phyloP scores from a whole-genome alignment of 2,888 invertebrate genomes.

The Silvanus unidentatus region DNA sequence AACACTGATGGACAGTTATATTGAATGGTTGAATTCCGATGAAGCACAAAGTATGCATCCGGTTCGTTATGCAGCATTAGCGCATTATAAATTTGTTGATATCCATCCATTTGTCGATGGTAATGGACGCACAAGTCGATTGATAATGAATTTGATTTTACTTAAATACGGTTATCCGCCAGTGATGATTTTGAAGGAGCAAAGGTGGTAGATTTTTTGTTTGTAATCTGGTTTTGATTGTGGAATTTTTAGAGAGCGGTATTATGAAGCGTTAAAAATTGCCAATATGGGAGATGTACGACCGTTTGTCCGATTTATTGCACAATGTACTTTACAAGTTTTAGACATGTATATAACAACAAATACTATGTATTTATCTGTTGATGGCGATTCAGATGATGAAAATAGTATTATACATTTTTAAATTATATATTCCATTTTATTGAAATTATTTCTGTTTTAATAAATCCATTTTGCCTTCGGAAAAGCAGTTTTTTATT shows the following conservation, averaged over 20 bases:
- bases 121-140: conserved; percentile 90
- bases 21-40: conserved; percentile 90
- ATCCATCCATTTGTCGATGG: conserved; percentile 98
- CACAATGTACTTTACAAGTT: conserved; percentile 65
- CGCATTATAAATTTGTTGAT: conserved; percentile 93
- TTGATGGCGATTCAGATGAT: conserved; percentile 18
- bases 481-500: too few relatives aligned
- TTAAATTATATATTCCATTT: too few relatives aligned
- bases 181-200: conserved; percentile 86
- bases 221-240: too few relatives aligned
- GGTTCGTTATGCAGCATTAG: conserved; percentile 82
- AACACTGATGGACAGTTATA: conserved; percentile 77
- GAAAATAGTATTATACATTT: too few relatives aligned
- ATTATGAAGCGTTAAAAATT: conserved; percentile 82
- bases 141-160: conserved; percentile 92
- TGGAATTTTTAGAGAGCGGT: conserved; percentile 58
- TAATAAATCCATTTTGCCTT: too few relatives aligned
- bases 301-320: conserved; percentile 94
- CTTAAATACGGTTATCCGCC: conserved; percentile 96
- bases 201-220: conserved; percentile 44
- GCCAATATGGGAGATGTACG: conserved; percentile 93
- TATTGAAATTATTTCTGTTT: too few relatives aligned
- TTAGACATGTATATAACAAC: conserved; percentile 38
- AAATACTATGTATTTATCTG: conserved; percentile 30
- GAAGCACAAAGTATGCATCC: conserved; percentile 59